These are phyloP conservation scores for Periophthalmodon schlosseri DNA, from an alignment of 2,113 vertebrate genomes.

Conservation along the genomic window DNA sequence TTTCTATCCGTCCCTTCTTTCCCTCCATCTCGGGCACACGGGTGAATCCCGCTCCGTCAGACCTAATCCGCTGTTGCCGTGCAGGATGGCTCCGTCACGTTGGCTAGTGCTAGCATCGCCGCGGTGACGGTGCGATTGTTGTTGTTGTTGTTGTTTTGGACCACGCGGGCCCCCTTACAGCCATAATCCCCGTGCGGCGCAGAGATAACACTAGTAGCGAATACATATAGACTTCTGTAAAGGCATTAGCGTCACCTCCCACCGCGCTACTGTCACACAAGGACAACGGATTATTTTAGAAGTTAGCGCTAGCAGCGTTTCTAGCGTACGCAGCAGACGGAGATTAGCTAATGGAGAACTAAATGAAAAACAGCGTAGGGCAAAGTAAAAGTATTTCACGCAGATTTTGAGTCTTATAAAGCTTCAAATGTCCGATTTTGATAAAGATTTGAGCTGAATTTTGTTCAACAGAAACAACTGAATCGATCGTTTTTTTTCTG, in stretches of 20 bases:
- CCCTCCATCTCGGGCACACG: conserved; percentile 15
- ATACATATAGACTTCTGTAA: conserved; percentile 10
- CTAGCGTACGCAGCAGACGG: conserved; percentile 30
- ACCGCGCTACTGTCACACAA: conserved; percentile 18
- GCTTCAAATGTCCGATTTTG: too few relatives aligned
- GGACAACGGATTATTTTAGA: conserved; percentile 42
- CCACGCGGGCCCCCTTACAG: conserved; percentile 25
- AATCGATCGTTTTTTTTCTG: too few relatives aligned
- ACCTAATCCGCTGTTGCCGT: conserved; percentile 48
- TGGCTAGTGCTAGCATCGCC: conserved; percentile 16
- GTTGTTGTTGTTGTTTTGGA: conserved; percentile 53
- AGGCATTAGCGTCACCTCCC: conserved; percentile 9
- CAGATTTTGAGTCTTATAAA: too few relatives aligned
- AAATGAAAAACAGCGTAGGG: conserved; percentile 8
- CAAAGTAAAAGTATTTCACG: too few relatives aligned
- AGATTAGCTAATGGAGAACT: conserved; percentile 44
- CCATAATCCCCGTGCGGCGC: conserved; percentile 36
- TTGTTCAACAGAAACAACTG: too few relatives aligned
- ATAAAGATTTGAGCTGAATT: too few relatives aligned
- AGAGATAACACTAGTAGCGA: conserved; percentile 24
- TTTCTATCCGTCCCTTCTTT: not conserved
- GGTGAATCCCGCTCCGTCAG: conserved; percentile 36
- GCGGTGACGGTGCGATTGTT: conserved; percentile 19
- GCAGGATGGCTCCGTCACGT: conserved; percentile 34
- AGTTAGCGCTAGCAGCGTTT: conserved; percentile 25